Percentiles rank a stretch among this genome's conserved stretches.
These are phyloP conservation scores for Eubasilissa splendida DNA, from an alignment of 2,888 invertebrate species.

Conservation along the genomic window DNA sequence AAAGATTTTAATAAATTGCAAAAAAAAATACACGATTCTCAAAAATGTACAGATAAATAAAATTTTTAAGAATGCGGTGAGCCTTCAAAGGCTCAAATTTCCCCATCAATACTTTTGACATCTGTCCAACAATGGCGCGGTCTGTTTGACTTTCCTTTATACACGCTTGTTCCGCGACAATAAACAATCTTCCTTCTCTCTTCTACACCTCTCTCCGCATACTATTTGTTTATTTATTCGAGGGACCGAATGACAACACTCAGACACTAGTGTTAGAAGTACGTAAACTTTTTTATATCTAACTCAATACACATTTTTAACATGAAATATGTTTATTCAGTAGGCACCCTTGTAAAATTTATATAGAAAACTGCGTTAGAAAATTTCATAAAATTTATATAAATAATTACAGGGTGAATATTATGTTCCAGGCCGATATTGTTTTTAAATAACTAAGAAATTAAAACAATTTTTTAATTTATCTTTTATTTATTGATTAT, in stretches of 20 bases:
- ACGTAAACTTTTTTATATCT: too few relatives aligned
- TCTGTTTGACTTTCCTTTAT: slow-evolving; percentile 22
- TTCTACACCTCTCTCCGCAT: not conserved
- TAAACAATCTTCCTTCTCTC: slow-evolving; percentile 9
- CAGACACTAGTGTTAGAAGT: too few relatives aligned
- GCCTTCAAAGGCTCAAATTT: not conserved
- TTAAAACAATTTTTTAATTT: too few relatives aligned
- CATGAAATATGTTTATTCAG: too few relatives aligned
- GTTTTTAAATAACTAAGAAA: too few relatives aligned
- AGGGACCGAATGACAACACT: slow-evolving; percentile 1
- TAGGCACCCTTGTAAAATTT: too few relatives aligned
- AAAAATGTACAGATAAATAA: not conserved
- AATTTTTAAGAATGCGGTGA: not conserved
- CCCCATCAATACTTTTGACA: slow-evolving; percentile 8
- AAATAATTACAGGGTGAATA: too few relatives aligned
- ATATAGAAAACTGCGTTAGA: too few relatives aligned
- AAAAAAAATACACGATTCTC: not conserved
- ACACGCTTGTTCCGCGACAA: slow-evolving; percentile 22
- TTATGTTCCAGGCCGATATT: too few relatives aligned
- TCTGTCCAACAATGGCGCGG: slow-evolving; percentile 17
- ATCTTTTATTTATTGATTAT: too few relatives aligned
- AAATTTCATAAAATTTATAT: too few relatives aligned
- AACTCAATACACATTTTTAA: too few relatives aligned
- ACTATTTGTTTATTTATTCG: slow-evolving; percentile 31
- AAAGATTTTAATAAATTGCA: not conserved